These are phyloP conservation scores for Pterocles burchelli DNA, from an alignment of 2,113 vertebrate species.

Conservation along the genomic window DNA sequence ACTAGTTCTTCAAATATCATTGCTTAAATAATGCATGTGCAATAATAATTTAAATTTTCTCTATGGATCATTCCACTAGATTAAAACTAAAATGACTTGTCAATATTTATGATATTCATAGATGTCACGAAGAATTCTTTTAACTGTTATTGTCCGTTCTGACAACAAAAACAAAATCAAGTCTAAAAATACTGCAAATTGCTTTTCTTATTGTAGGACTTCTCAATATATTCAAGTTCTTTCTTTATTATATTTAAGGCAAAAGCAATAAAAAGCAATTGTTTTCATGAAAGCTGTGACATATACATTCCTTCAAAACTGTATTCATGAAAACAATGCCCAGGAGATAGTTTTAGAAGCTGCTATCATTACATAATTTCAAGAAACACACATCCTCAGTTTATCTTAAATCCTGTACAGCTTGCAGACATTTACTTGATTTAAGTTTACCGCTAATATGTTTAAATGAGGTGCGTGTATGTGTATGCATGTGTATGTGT, in stretches of 20 bases:
- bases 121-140: neutral
- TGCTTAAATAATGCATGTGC: neutral
- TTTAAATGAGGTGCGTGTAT: neutral
- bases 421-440: slow-evolving; percentile 5
- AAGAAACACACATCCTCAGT: neutral
- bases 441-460: neutral
- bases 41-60: slow-evolving; percentile 23
- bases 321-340: slow-evolving; percentile 11
- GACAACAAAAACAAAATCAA: slow-evolving; percentile 24
- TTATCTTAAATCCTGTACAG: neutral
- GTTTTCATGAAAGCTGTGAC: slow-evolving; percentile 21
- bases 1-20: neutral
- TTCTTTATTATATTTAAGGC: slow-evolving; percentile 43
- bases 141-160: slow-evolving; percentile 7
- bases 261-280: slow-evolving; percentile 61
- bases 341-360: slow-evolving; percentile 28
- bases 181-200: neutral
- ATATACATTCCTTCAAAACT: neutral
- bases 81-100: slow-evolving; percentile 1
- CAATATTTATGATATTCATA: slow-evolving; percentile 35
- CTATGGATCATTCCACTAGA: neutral
- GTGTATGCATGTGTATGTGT: neutral
- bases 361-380: neutral
- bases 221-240: neutral
- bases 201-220: slow-evolving; percentile 25